A percentile compares a stretch with the other conserved stretches of the same genome.
Conservation (phyloP, 2,113 vertebrate genomes). For the Malaclemys terrapin region DNA sequence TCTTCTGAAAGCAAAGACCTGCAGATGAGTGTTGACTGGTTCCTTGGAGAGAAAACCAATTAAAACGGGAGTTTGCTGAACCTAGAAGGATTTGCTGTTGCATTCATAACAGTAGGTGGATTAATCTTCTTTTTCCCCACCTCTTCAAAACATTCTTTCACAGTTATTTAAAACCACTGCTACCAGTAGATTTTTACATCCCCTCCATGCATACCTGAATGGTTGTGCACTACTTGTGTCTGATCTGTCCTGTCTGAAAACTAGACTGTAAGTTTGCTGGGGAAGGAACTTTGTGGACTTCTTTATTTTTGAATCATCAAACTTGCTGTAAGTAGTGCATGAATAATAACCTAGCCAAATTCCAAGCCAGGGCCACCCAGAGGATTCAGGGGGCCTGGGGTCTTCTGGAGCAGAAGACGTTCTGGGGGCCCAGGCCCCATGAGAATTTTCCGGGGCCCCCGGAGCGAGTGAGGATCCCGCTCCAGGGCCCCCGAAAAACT, state of each 20-base stretch:
- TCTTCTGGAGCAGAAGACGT: no score
- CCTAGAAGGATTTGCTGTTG: neutral
- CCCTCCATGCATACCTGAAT: neutral
- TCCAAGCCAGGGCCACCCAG: neutral
- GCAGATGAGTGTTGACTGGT: neutral
- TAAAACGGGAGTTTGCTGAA: neutral
- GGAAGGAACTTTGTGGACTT: neutral
- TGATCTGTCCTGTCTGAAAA: neutral
- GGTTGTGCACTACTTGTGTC: neutral
- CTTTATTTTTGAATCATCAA: neutral
- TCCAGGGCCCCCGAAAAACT: no score
- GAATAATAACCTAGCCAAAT: neutral
- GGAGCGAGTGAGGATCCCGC: no score
- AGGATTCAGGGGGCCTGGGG: no score
- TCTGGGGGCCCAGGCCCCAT: no score
- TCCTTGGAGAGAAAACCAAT: neutral
- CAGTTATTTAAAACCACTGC: neutral
- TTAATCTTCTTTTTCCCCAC: neutral
- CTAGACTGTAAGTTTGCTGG: neutral
- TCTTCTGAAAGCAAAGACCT: neutral
- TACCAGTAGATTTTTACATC: neutral
- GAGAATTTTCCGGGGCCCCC: no score
- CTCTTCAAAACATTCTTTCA: accelerated
- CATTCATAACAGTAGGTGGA: neutral
- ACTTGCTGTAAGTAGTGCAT: neutral